phyloP scores from a whole-genome alignment of 1,140 invertebrate genomes.

The Hylaeus volcanicus region DNA sequence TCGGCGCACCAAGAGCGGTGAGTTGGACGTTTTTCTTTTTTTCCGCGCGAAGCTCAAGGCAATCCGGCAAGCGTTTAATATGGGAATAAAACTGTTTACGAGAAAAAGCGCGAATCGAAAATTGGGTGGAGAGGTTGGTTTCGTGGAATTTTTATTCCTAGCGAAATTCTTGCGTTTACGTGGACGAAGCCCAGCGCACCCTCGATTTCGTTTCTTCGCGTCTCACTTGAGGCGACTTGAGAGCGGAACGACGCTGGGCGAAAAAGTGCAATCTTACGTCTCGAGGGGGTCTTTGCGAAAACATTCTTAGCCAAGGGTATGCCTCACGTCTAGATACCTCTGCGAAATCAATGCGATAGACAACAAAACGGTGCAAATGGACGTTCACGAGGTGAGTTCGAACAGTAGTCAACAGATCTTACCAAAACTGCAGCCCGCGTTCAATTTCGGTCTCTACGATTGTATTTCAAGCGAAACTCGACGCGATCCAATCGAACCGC shows the following conservation, averaged over 20 bases:
- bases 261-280: no score
- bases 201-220: neutral
- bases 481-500: neutral
- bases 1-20: neutral
- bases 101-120: conserved; percentile 13
- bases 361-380: neutral
- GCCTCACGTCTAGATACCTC: neutral
- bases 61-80: conserved; percentile 32
- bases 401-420: neutral
- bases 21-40: conserved; percentile 16
- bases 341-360: neutral
- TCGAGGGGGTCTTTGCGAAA: no score
- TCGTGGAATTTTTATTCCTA: neutral
- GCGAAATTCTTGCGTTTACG: no score
- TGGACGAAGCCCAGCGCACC: no score
- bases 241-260: no score
- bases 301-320: no score
- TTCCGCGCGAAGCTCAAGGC: conserved; percentile 13
- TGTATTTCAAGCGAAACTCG: neutral
- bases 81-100: conserved; percentile 42
- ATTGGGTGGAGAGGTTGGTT: neutral
- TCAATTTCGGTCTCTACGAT: neutral
- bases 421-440: neutral
- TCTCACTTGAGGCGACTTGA: neutral
- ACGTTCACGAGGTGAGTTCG: neutral